A percentile compares a stretch with the other conserved stretches of the same genome.
Conservation (phyloP, 2,113 vertebrate genomes). For the Bufo gargarizans region DNA sequence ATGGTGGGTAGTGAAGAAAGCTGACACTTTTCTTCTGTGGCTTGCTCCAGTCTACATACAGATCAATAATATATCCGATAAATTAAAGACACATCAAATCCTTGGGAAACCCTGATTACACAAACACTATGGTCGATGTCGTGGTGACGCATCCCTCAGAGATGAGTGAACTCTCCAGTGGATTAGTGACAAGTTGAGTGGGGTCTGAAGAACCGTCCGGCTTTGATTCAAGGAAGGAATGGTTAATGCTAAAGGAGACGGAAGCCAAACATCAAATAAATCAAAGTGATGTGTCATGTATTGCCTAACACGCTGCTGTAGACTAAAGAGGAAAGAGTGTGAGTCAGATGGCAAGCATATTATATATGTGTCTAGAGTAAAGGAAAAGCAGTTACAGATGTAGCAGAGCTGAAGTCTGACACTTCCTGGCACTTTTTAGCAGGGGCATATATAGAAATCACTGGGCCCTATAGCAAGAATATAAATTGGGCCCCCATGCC, state of each 20-base stretch:
- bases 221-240: slow-evolving; percentile 32
- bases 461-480: no score
- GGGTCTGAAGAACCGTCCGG: slow-evolving; percentile 5
- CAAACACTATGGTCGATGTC: slow-evolving; percentile 27
- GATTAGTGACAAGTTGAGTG: not conserved
- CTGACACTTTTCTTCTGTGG: not conserved
- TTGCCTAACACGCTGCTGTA: slow-evolving; percentile 6
- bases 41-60: not conserved
- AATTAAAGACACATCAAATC: slow-evolving; percentile 1
- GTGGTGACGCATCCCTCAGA: slow-evolving; percentile 36
- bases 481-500: no score
- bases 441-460: no score
- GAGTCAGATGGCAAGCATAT: not conserved
- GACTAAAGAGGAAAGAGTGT: not conserved
- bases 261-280: slow-evolving; percentile 8
- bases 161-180: slow-evolving; percentile 32
- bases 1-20: not conserved
- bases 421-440: no score
- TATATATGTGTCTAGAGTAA: not conserved
- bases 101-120: slow-evolving; percentile 8
- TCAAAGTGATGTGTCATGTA: slow-evolving; percentile 35
- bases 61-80: not conserved
- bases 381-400: not conserved
- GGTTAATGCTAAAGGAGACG: slow-evolving; percentile 24
- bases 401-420: not conserved